phyloP scores from a whole-genome alignment of 2,888 invertebrate species.

The Onchidella celtica region DNA sequence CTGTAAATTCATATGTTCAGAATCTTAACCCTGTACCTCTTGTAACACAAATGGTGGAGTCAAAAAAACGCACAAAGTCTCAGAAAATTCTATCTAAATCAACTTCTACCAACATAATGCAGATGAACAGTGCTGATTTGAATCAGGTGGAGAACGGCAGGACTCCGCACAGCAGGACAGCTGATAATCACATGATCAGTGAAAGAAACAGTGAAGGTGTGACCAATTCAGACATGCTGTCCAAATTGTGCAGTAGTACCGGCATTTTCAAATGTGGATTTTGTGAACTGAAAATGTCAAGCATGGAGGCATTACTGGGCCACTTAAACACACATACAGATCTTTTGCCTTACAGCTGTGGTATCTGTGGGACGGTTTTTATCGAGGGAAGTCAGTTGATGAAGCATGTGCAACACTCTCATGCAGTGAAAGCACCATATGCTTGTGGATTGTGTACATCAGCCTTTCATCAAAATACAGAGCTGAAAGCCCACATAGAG shows the following conservation, averaged over 20 bases:
- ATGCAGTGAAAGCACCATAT: slow-evolving; percentile 28
- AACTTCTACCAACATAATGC: background rate
- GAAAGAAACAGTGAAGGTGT: background rate
- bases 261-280: slow-evolving; percentile 38
- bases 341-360: slow-evolving; percentile 27
- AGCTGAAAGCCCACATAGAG: slow-evolving; percentile 13
- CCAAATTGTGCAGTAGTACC: background rate
- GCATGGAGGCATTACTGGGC: slow-evolving; percentile 1
- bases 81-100: slow-evolving; percentile 16
- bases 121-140: background rate
- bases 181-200: background rate
- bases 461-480: slow-evolving; percentile 27
- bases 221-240: background rate
- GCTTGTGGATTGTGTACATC: slow-evolving; percentile 35
- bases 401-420: slow-evolving; percentile 33
- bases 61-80: slow-evolving; percentile 6
- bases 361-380: slow-evolving; percentile 33
- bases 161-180: background rate
- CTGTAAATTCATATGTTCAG: slow-evolving; percentile 20
- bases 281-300: slow-evolving; percentile 25
- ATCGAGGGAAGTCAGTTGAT: slow-evolving; percentile 24
- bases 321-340: slow-evolving; percentile 33
- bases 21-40: slow-evolving; percentile 7
- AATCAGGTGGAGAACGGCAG: background rate
- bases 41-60: background rate